Conservation (phyloP, 2,888 invertebrate species). For the Drosophila falleni region DNA sequence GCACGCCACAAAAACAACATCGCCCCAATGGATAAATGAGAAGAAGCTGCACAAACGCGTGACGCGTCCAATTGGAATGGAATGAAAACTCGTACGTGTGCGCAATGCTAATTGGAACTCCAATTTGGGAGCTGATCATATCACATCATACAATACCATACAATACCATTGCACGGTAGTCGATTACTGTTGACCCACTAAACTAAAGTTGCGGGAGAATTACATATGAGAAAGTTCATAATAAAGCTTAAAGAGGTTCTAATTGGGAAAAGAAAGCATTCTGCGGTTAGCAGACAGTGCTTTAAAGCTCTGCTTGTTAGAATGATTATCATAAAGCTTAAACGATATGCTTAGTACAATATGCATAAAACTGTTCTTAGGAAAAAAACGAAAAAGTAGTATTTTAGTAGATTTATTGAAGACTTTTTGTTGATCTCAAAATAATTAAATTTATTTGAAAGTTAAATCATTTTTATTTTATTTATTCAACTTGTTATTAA, state of each 20-base stretch:
- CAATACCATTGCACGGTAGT: slow-evolving; percentile 1
- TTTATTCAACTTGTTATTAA: too few species aligned
- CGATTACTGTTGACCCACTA: slow-evolving; percentile 42
- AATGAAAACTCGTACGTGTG: slow-evolving; percentile 59
- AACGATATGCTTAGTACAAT: not conserved
- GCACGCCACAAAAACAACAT: slow-evolving; percentile 33
- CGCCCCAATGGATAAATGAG: not conserved
- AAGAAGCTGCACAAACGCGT: slow-evolving; percentile 42
- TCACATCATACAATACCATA: slow-evolving; percentile 23
- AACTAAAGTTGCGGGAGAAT: slow-evolving; percentile 26
- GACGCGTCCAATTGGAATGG: slow-evolving; percentile 28
- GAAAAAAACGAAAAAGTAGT: too few species aligned
- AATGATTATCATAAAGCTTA: not conserved
- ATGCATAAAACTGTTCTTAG: not conserved
- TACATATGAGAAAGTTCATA: slow-evolving; percentile 60
- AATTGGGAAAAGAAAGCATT: slow-evolving; percentile 42
- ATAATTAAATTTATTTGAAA: too few species aligned
- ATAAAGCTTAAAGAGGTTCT: slow-evolving; percentile 54
- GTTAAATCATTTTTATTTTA: not conserved
- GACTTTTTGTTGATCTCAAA: too few species aligned
- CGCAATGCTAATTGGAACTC: slow-evolving; percentile 48
- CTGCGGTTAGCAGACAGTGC: slow-evolving; percentile 14
- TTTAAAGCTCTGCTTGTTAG: not conserved
- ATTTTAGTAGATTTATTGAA: too few species aligned
- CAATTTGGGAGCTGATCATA: slow-evolving; percentile 53